These are phyloP conservation scores for Prosopocoilus inquinatus DNA, from an alignment of 2,888 invertebrate species.

Conservation along the genomic window DNA sequence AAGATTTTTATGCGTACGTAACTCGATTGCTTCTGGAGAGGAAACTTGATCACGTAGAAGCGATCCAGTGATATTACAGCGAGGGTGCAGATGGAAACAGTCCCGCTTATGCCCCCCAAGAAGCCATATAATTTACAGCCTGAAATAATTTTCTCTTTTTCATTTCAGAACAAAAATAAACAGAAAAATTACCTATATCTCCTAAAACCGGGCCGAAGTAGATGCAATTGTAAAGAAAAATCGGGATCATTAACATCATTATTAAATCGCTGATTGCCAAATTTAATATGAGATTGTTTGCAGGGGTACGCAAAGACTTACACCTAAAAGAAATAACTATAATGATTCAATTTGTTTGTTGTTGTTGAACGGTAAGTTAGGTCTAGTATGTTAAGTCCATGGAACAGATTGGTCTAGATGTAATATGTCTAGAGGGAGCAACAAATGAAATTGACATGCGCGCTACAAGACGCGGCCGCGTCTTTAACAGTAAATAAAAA, in stretches of 20 bases:
- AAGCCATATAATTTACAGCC: conserved; percentile 80
- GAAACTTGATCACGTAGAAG: conserved; percentile 78
- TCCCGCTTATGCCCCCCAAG: conserved; percentile 76
- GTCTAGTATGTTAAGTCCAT: too few species aligned
- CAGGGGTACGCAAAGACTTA: conserved; percentile 68
- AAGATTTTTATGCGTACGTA: conserved; percentile 61
- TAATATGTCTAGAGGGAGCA: too few species aligned
- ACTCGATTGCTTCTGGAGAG: conserved; percentile 66
- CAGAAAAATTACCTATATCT: conserved; percentile 58
- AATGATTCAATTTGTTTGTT: neutral
- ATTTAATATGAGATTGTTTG: conserved; percentile 72
- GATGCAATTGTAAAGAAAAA: conserved; percentile 74
- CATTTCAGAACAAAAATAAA: neutral
- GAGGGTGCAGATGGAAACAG: conserved; percentile 76
- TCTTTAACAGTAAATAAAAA: too few species aligned
- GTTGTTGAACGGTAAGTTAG: too few species aligned
- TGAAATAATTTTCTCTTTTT: conserved; percentile 44
- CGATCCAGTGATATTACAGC: conserved; percentile 80
- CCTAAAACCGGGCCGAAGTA: conserved; percentile 72
- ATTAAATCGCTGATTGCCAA: conserved; percentile 73
- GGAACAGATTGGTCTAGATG: too few species aligned
- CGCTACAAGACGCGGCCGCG: too few species aligned
- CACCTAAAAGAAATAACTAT: conserved; percentile 56
- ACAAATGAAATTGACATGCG: too few species aligned
- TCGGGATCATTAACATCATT: conserved; percentile 70